A percentile compares a stretch with the other conserved stretches of the same genome.
These are phyloP conservation scores for Baccha elongata DNA, from an alignment of 2,888 invertebrate genomes.

Conservation along the genomic window DNA sequence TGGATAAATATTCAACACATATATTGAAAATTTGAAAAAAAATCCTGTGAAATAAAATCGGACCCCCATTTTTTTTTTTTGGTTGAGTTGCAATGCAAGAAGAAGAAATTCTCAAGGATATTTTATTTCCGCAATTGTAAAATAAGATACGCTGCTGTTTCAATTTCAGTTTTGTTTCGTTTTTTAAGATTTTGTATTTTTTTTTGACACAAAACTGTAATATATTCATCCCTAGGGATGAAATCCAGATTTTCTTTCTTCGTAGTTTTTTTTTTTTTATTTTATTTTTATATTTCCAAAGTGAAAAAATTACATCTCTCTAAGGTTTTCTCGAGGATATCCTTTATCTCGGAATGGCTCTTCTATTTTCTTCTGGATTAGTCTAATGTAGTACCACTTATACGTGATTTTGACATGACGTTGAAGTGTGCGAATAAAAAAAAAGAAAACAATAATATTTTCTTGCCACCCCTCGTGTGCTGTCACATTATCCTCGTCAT, in stretches of 20 bases:
- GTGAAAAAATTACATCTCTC: background rate
- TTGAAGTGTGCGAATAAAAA: slow-evolving; percentile 59
- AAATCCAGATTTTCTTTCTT: slow-evolving; percentile 63
- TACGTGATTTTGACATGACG: slow-evolving; percentile 68
- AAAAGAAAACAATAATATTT: slow-evolving; percentile 42
- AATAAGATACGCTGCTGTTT: slow-evolving; percentile 44
- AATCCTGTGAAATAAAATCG: slow-evolving; percentile 45
- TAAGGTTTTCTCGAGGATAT: slow-evolving; percentile 43
- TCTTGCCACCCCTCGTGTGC: slow-evolving; percentile 60
- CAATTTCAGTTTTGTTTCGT: slow-evolving; percentile 58
- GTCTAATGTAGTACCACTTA: slow-evolving; percentile 73
- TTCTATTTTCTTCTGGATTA: slow-evolving; percentile 64
- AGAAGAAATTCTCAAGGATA: slow-evolving; percentile 67
- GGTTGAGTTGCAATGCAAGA: background rate
- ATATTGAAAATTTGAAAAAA: slow-evolving; percentile 23
- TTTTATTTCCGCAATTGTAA: slow-evolving; percentile 62
- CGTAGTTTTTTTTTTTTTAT: slow-evolving; percentile 24
- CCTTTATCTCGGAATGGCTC: slow-evolving; percentile 56
- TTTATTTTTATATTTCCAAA: slow-evolving; percentile 12
- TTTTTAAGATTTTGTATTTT: slow-evolving; percentile 33
- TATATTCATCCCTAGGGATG: slow-evolving; percentile 72
- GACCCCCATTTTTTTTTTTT: slow-evolving; percentile 42
- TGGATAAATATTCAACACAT: slow-evolving; percentile 23
- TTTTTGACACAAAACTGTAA: slow-evolving; percentile 63
- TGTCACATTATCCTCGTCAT: slow-evolving; percentile 71